Base-by-base conservation (phyloP, 2,888 invertebrate genomes). In the Meteorus colon region DNA sequence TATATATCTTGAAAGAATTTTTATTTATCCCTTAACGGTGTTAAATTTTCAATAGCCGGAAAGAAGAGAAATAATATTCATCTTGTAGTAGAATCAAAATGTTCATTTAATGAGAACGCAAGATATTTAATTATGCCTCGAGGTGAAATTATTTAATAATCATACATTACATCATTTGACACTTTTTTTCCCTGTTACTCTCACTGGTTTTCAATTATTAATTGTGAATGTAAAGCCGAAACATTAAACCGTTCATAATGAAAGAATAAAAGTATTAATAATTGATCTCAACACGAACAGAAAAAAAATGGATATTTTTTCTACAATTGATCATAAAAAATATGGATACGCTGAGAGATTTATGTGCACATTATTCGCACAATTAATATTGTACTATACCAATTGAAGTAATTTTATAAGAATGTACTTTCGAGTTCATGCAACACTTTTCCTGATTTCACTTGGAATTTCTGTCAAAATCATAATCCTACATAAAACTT, bases 11-110 rank as follows among this genome's bases (percentile, higher is more conserved):
- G n/a, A 5, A 63, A 34, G 10, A 63, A 63, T 63, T 63, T 62
- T 63, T 34, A 63, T 63, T 63, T 63, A 63, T 34, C 27, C n/a
- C 27, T 34, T 63, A 29, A n/a, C 31, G 16, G 6, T 63, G 27
- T 63, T 63, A 31, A 6, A 63, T 63, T 34, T 14, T 34, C 31
- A 29, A 29, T 62, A 4, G 16, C 4, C 4, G 4, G 29, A 62
- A 62, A 48, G 29, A 31, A 63, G 1, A 34, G 5, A 19, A 31
- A 19, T 24, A 60, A 48, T 48, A n/a, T 48, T 48, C 14, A 10
- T 19, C 19, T 27, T 27, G 19, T 60, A 27, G 59, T 48, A 3
- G 4, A 16, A 48, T 48, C 8, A 4, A n/a, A 48, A 48, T 48
- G 16, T 48, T 48, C 6, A 55, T 55, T 4, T 8, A 55, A 55